Percentiles rank a stretch among this genome's conserved stretches.
phyloP scores from a whole-genome alignment of 2,797 vertebrate genomes.

The Channa striata region DNA sequence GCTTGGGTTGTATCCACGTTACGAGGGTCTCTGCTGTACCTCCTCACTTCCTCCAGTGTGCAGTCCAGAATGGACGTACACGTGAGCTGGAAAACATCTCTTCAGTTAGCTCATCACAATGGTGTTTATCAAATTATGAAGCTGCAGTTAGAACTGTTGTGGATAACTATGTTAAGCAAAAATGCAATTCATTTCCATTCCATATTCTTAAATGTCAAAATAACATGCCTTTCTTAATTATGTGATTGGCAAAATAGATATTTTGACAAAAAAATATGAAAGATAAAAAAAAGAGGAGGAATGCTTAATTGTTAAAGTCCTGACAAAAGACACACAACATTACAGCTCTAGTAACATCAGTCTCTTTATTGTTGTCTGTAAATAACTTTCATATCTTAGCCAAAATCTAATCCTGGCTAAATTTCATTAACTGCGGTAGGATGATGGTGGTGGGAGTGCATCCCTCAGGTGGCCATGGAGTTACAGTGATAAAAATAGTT shows the following conservation, averaged over 20 bases:
- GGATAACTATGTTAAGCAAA: too few species aligned
- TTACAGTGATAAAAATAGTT: constrained; percentile 64
- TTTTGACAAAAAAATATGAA: too few species aligned
- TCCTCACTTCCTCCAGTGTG: constrained; percentile 89
- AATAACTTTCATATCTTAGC: constrained; percentile 54
- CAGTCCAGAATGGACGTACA: constrained; percentile 89
- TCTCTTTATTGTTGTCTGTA: constrained; percentile 54
- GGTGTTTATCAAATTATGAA: neutral
- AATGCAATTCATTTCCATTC: too few species aligned
- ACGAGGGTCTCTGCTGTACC: constrained; percentile 60
- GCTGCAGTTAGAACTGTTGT: too few species aligned
- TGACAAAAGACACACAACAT: too few species aligned
- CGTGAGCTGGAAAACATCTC: constrained; percentile 80
- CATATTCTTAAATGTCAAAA: too few species aligned
- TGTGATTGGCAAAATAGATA: too few species aligned
- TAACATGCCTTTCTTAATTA: too few species aligned
- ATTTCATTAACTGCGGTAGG: constrained; percentile 58
- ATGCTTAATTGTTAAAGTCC: too few species aligned
- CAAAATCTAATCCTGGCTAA: constrained; percentile 49
- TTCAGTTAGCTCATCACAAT: constrained; percentile 10
- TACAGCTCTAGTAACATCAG: constrained; percentile 33
- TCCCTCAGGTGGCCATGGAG: constrained; percentile 66
- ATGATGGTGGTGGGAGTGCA: constrained; percentile 46
- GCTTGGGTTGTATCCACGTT: constrained; percentile 56
- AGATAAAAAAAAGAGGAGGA: too few species aligned